phyloP scores from a whole-genome alignment of 2,888 invertebrate genomes.

The Rhingia campestris region DNA sequence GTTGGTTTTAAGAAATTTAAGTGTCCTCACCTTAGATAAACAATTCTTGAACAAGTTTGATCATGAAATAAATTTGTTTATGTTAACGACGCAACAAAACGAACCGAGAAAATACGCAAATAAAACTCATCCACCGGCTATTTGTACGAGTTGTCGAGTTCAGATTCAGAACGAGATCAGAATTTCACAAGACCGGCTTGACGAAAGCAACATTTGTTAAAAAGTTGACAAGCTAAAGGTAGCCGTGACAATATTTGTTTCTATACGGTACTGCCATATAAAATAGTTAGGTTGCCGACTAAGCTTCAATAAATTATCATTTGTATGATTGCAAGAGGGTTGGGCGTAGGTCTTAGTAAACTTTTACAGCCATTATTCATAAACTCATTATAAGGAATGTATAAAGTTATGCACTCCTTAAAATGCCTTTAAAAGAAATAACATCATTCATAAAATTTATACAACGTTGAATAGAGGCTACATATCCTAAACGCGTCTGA shows the following conservation, averaged over 20 bases:
- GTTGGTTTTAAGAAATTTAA: neutral
- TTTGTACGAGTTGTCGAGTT: neutral
- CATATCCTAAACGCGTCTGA: too few relatives aligned
- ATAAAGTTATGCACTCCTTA: too few relatives aligned
- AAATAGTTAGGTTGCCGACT: too few relatives aligned
- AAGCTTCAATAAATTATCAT: too few relatives aligned
- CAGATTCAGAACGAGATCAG: neutral
- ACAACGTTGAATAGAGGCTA: too few relatives aligned
- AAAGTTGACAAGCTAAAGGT: slow-evolving; percentile 16
- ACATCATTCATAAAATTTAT: too few relatives aligned
- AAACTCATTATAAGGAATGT: too few relatives aligned
- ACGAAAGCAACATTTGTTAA: slow-evolving; percentile 41
- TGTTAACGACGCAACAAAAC: neutral
- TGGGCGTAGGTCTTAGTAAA: too few relatives aligned
- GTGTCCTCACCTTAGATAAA: neutral
- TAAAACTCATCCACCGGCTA: slow-evolving; percentile 3
- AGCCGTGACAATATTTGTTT: slow-evolving; percentile 20
- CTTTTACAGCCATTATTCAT: too few relatives aligned
- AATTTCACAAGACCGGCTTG: slow-evolving; percentile 37
- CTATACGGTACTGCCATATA: slow-evolving; percentile 17
- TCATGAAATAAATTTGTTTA: slow-evolving; percentile 11
- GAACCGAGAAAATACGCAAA: neutral
- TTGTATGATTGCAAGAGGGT: too few relatives aligned
- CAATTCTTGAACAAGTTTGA: slow-evolving; percentile 20
- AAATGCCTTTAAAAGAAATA: too few relatives aligned